phyloP scores from a whole-genome alignment of 1,140 invertebrate species.

The Gonioctena quinquepunctata region DNA sequence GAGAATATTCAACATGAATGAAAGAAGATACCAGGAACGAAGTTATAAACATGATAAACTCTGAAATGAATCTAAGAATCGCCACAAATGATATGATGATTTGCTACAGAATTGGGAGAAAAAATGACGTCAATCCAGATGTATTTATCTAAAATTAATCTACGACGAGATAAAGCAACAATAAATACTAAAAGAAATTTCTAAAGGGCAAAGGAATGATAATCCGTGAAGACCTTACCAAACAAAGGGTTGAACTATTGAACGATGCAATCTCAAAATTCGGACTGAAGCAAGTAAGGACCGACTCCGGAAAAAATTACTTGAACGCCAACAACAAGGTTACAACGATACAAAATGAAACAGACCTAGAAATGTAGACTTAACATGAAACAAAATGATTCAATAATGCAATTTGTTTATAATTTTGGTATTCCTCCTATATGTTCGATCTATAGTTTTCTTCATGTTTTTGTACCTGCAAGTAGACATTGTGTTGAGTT shows the following conservation, averaged over 20 bases:
- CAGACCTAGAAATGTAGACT: neutral
- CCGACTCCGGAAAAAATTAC: neutral
- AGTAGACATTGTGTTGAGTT: no score
- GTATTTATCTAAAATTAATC: neutral
- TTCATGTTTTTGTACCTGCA: neutral
- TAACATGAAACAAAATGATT: neutral
- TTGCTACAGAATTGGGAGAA: conserved; percentile 6
- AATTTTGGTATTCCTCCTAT: neutral
- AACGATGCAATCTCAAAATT: neutral
- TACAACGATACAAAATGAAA: neutral
- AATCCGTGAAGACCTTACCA: neutral
- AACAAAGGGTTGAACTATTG: neutral
- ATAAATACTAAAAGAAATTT: conserved; percentile 1
- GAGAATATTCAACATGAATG: conserved; percentile 9
- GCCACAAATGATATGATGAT: conserved; percentile 5
- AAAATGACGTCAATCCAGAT: neutral
- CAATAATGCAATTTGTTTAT: neutral
- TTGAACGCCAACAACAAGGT: conserved; percentile 3
- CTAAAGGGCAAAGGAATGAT: conserved; percentile 4
- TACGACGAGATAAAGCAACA: conserved; percentile 1
- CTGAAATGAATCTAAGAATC: conserved; percentile 3
- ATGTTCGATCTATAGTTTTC: neutral
- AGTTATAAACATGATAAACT: conserved; percentile 12
- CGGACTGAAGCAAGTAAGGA: conserved; percentile 1
- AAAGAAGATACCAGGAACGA: conserved; percentile 6